Conservation (phyloP, 2,113 vertebrate species). For the Cinclus cinclus region DNA sequence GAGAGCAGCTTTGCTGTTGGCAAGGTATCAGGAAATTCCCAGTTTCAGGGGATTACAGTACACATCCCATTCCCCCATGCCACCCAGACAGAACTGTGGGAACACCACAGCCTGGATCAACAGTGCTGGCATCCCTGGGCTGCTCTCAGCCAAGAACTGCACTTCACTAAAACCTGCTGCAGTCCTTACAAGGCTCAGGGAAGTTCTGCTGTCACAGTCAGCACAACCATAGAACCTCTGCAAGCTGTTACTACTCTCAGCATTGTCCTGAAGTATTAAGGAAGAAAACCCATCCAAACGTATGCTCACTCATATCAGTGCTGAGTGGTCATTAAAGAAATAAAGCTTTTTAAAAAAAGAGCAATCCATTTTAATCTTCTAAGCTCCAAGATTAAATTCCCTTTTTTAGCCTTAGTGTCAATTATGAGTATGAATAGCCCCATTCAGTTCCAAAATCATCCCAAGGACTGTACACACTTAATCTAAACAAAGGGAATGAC, state of each 20-base stretch:
- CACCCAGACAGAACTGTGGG: neutral
- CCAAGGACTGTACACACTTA: neutral
- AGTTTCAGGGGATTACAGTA: neutral
- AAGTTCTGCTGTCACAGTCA: neutral
- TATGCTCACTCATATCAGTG: neutral
- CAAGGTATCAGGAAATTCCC: neutral
- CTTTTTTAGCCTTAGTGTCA: neutral
- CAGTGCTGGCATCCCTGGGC: neutral
- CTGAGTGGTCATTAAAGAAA: neutral
- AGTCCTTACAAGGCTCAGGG: neutral
- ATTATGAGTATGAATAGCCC: neutral
- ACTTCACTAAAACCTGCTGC: neutral
- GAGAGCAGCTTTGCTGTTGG: neutral
- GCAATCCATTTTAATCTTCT: neutral
- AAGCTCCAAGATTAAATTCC: neutral
- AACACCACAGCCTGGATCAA: neutral
- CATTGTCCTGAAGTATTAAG: neutral
- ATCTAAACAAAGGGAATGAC: slow-evolving; percentile 42
- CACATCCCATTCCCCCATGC: neutral
- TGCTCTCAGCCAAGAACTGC: neutral
- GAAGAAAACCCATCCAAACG: neutral
- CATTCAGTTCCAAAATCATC: neutral
- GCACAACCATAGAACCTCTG: neutral
- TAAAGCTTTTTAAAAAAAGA: neutral
- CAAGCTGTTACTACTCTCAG: neutral